phyloP scores from a whole-genome alignment of 2,797 vertebrate species.

The Halcyon leucocephala region DNA sequence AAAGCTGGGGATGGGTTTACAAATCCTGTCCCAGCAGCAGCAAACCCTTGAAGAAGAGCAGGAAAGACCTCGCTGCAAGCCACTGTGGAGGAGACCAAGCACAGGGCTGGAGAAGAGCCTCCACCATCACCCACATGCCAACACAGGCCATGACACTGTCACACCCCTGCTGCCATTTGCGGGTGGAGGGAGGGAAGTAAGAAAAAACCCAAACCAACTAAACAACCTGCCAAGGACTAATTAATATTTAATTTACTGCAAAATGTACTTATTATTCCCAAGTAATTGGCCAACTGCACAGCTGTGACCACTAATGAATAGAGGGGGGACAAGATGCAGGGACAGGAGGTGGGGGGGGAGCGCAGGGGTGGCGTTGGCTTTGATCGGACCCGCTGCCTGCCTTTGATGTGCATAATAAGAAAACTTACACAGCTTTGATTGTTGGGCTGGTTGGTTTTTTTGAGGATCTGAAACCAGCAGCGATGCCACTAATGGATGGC shows the following conservation, averaged over 20 bases:
- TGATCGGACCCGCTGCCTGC: constrained; percentile 54
- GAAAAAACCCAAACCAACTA: background rate
- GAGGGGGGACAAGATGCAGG: constrained; percentile 32
- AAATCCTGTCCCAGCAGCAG: background rate
- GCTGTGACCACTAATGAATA: constrained; percentile 79
- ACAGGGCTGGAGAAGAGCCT: background rate
- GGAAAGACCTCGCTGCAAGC: background rate
- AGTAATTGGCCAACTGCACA: constrained; percentile 76
- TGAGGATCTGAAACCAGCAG: constrained; percentile 42
- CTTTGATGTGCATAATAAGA: constrained; percentile 70
- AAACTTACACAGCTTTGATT: constrained; percentile 69
- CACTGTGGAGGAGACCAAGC: background rate
- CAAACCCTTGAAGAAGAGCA: background rate
- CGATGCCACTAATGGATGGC: constrained; percentile 57
- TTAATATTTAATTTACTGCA: constrained; percentile 83
- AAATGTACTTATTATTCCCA: constrained; percentile 80
- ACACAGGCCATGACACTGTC: background rate
- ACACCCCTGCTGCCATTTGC: background rate
- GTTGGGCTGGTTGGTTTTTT: background rate
- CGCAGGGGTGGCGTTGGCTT: constrained; percentile 25
- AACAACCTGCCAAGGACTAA: constrained; percentile 73
- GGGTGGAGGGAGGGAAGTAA: constrained; percentile 1
- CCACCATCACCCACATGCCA: background rate
- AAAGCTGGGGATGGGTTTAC: background rate
- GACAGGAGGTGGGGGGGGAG: constrained; percentile 11